phyloP scores from a whole-genome alignment of 2,113 vertebrate genomes.

The Rhinolophus ferrumequinum region DNA sequence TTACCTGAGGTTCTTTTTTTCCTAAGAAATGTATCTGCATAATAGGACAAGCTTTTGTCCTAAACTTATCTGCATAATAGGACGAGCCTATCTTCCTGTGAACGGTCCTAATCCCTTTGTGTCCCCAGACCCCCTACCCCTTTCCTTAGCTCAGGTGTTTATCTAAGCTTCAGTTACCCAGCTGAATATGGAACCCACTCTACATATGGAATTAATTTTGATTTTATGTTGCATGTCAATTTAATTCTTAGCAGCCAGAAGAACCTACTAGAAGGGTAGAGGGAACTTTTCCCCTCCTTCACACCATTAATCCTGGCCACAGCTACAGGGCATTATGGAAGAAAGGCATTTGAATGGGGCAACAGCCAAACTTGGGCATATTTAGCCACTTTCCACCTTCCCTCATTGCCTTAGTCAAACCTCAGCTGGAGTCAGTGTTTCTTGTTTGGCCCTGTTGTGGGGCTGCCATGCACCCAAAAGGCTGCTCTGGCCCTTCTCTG shows the following conservation, averaged over 20 bases:
- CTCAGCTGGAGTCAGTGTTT: background rate
- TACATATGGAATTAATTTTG: background rate
- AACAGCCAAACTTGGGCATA: background rate
- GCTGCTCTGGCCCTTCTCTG: background rate
- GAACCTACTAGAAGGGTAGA: background rate
- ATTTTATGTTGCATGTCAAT: background rate
- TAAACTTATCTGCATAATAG: background rate
- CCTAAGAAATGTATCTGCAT: background rate
- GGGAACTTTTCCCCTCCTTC: background rate
- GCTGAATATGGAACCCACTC: background rate
- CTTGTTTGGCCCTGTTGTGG: background rate
- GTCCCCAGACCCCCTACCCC: background rate
- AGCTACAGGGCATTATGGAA: background rate
- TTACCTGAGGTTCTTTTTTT: background rate
- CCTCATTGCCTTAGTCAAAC: background rate
- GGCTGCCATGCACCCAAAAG: background rate
- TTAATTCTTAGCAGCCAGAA: background rate
- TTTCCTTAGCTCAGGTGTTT: background rate
- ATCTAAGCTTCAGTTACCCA: background rate
- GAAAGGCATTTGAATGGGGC: background rate
- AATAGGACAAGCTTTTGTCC: background rate
- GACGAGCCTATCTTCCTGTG: background rate
- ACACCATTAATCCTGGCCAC: accelerated
- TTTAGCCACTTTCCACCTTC: background rate
- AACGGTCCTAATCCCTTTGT: background rate